A percentile compares a stretch with the other conserved stretches of the same genome.
Conservation (phyloP, 1,140 invertebrate species). For the Pogonus chalceus region DNA sequence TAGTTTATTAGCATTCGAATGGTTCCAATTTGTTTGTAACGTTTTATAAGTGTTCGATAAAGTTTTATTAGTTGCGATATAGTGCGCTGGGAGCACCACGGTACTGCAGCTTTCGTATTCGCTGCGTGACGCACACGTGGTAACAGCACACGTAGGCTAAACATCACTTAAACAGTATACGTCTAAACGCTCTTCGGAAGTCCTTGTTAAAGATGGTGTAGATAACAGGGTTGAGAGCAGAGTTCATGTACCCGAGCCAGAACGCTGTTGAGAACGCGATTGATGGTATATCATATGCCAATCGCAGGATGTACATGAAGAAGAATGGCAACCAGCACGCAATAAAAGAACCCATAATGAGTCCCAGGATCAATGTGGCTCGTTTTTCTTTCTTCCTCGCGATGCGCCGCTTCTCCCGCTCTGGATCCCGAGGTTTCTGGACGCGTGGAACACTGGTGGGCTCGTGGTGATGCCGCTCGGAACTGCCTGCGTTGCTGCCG, state of each 20-base stretch:
- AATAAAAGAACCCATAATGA: slow-evolving; percentile 99
- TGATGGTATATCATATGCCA: slow-evolving; percentile 67
- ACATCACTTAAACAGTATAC: slow-evolving; percentile 91
- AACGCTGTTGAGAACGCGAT: slow-evolving; percentile 91
- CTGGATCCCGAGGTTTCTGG: slow-evolving; percentile 74
- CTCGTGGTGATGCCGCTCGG: slow-evolving; percentile 21
- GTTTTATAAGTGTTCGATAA: slow-evolving; percentile 42
- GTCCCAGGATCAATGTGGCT: slow-evolving; percentile 90
- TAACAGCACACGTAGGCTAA: slow-evolving; percentile 66
- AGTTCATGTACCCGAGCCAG: slow-evolving; percentile 99
- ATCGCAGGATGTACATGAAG: slow-evolving; percentile 82
- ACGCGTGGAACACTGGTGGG: slow-evolving; percentile 43
- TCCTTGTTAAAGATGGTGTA: slow-evolving; percentile 99
- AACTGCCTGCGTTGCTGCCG: slow-evolving; percentile 32
- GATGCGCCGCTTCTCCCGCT: slow-evolving; percentile 84
- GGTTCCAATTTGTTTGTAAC: too few relatives aligned
- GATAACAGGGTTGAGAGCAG: slow-evolving; percentile 94
- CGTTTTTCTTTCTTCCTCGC: slow-evolving; percentile 95
- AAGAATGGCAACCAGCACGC: slow-evolving; percentile 99
- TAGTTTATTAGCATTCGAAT: too few relatives aligned
- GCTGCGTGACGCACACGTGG: slow-evolving; percentile 46
- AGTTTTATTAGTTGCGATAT: slow-evolving; percentile 30
- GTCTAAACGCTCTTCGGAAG: slow-evolving; percentile 88
- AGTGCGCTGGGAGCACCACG: slow-evolving; percentile 44
- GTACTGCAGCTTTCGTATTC: slow-evolving; percentile 45